Percentiles rank a stretch among this genome's conserved stretches.
Conservation (phyloP, 1,140 invertebrate genomes). For the Forficula auricularia region DNA sequence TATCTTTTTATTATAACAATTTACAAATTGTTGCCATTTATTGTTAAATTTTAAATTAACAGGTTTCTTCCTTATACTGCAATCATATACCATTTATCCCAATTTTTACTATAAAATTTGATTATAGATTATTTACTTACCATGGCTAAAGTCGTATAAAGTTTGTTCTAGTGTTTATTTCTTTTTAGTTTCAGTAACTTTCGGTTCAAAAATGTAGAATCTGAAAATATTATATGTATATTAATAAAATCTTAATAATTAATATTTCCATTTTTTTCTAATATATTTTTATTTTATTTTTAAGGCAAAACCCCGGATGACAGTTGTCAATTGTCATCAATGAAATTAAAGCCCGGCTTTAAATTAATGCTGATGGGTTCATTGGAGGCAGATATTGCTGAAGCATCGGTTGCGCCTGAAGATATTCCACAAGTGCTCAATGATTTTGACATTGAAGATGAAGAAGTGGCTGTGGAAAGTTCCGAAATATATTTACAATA, state of each 20-base stretch:
- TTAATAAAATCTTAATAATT: neutral
- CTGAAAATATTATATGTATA: neutral
- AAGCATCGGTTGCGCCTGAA: constrained; percentile 56
- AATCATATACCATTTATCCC: no score
- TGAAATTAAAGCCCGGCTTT: constrained; percentile 70
- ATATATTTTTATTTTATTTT: constrained; percentile 12
- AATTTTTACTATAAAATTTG: no score
- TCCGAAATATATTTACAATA: constrained; percentile 33
- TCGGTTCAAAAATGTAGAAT: no score
- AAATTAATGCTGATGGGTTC: constrained; percentile 97
- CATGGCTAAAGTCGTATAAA: no score
- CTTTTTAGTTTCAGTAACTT: no score
- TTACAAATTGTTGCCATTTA: no score
- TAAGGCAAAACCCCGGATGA: constrained; percentile 67
- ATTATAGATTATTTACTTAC: no score
- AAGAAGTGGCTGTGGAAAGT: constrained; percentile 66
- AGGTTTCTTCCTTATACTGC: no score
- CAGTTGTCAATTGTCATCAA: constrained; percentile 42
- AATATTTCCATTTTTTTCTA: neutral
- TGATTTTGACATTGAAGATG: constrained; percentile 73
- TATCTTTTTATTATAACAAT: no score
- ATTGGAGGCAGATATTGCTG: constrained; percentile 74
- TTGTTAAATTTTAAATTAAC: no score
- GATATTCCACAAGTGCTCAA: constrained; percentile 71
- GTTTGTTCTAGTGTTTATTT: no score